A percentile compares a stretch with the other conserved stretches of the same genome.
phyloP scores from a whole-genome alignment of 1,140 invertebrate species.

The Nephila pilipes region DNA sequence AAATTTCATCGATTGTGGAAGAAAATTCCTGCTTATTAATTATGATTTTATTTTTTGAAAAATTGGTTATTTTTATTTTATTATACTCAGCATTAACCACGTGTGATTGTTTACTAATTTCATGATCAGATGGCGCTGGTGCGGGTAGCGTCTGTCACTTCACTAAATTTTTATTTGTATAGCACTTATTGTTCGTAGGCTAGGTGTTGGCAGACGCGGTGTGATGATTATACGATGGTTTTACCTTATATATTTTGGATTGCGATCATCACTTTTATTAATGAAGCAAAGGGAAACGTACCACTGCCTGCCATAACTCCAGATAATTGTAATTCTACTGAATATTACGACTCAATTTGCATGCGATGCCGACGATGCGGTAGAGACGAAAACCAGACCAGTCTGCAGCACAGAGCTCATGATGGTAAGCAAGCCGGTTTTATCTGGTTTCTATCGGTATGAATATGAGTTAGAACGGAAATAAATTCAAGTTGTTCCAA shows the following conservation, averaged over 20 bases:
- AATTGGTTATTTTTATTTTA: too few species aligned
- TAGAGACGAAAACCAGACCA: constrained; percentile 50
- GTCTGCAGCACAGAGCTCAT: constrained; percentile 14
- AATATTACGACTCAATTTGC: constrained; percentile 66
- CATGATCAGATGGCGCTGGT: constrained; percentile 63
- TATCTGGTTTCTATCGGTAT: background rate
- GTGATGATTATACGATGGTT: constrained; percentile 15
- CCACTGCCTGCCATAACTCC: constrained; percentile 57
- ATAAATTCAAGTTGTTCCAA: background rate
- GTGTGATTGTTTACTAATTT: constrained; percentile 68
- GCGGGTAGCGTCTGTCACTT: constrained; percentile 20
- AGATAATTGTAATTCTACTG: constrained; percentile 52
- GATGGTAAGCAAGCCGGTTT: constrained; percentile 63
- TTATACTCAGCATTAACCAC: constrained; percentile 3
- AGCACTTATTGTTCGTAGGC: background rate
- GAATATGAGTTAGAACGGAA: background rate
- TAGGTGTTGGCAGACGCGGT: background rate
- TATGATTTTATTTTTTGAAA: too few species aligned
- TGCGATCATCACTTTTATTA: background rate
- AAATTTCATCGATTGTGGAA: too few species aligned
- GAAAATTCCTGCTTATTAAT: too few species aligned
- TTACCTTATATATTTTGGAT: constrained; percentile 20
- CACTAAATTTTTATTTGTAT: background rate
- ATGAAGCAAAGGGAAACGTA: constrained; percentile 26
- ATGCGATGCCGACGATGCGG: constrained; percentile 64